These are phyloP conservation scores for Syngnathus rostellatus DNA, from an alignment of 2,797 vertebrate species.

Conservation along the genomic window DNA sequence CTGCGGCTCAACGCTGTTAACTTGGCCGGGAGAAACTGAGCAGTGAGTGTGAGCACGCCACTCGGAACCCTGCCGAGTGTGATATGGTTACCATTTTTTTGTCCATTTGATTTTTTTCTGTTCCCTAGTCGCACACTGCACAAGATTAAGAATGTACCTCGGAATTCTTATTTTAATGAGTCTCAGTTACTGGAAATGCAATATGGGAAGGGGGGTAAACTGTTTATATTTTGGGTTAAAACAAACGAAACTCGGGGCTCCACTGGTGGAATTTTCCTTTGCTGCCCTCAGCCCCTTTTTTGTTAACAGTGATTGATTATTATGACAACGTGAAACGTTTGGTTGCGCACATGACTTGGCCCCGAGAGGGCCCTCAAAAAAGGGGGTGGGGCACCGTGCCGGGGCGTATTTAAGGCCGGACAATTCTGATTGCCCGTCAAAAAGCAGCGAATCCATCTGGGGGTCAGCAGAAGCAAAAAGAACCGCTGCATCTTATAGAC, in stretches of 20 bases:
- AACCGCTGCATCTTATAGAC: background rate
- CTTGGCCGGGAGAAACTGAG: slow-evolving; percentile 39
- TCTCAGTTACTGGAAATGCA: background rate
- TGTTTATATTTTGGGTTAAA: background rate
- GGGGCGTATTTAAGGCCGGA: slow-evolving; percentile 51
- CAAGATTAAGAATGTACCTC: background rate
- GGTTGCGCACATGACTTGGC: slow-evolving; percentile 56
- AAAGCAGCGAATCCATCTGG: slow-evolving; percentile 37
- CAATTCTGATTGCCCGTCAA: slow-evolving; percentile 51
- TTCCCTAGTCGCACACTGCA: background rate
- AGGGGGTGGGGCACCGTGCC: slow-evolving; percentile 62
- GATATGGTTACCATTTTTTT: slow-evolving; percentile 8
- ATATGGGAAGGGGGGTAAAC: background rate
- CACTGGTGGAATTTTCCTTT: background rate
- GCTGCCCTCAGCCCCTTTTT: background rate
- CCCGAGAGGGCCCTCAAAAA: slow-evolving; percentile 61
- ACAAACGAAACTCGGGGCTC: background rate
- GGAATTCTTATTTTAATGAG: background rate
- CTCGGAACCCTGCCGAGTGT: too few species aligned
- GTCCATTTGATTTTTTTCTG: slow-evolving; percentile 27
- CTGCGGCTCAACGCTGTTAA: slow-evolving; percentile 46
- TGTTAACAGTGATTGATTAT: slow-evolving; percentile 67
- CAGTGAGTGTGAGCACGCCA: background rate
- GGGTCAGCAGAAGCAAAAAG: slow-evolving; percentile 27
- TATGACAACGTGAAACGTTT: slow-evolving; percentile 65